Conservation (phyloP, 2,888 invertebrate genomes). For the Apotomis betuletana region DNA sequence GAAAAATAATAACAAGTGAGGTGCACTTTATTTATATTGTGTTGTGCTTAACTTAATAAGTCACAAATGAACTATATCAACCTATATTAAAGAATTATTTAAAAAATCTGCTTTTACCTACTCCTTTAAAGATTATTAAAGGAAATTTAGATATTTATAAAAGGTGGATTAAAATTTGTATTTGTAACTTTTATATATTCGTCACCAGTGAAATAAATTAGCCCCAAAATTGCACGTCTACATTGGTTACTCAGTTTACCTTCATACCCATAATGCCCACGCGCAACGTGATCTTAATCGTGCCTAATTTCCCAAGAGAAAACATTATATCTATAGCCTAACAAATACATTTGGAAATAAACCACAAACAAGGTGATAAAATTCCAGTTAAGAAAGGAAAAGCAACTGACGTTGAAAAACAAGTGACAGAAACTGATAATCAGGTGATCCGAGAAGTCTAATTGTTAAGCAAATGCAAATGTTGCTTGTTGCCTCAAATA, state of each 20-base stretch:
- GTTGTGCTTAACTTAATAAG: no score
- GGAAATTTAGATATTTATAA: no score
- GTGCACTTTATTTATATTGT: no score
- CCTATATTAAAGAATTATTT: no score
- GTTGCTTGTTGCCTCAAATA: slow-evolving; percentile 2
- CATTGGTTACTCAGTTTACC: neutral
- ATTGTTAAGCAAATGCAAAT: slow-evolving; percentile 29
- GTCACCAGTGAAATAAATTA: neutral
- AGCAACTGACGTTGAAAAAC: neutral
- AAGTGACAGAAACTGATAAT: neutral
- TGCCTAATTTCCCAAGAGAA: neutral
- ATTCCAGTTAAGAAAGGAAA: slow-evolving; percentile 1
- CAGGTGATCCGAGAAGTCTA: slow-evolving; percentile 6
- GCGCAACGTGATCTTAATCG: neutral
- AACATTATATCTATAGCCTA: neutral
- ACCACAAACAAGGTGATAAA: neutral
- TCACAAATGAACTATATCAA: no score
- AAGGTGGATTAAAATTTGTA: no score
- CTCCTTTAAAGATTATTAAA: no score
- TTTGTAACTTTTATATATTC: no score
- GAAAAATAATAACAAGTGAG: no score
- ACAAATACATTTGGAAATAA: neutral
- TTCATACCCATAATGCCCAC: neutral
- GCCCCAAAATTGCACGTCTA: neutral
- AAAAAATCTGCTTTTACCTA: no score